Percentiles rank a stretch among this genome's conserved stretches.
Conservation (phyloP, 2,113 vertebrate genomes). For the Lates calcarifer region DNA sequence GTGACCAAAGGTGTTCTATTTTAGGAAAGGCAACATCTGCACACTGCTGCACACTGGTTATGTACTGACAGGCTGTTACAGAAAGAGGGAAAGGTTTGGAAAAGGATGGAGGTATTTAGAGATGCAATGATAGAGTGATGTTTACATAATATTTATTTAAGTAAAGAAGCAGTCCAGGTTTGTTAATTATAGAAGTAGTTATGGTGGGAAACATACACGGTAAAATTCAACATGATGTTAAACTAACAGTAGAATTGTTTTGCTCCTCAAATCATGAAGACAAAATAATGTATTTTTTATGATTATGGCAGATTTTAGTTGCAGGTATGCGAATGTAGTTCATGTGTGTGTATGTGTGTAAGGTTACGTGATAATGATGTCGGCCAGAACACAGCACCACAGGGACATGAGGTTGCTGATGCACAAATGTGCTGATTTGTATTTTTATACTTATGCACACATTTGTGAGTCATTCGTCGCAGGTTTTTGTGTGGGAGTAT, state of each 20-base stretch:
- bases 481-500: conserved; percentile 42
- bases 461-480: conserved; percentile 44
- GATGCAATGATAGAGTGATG: neutral
- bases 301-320: neutral
- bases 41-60: conserved; percentile 37
- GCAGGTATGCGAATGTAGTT: neutral
- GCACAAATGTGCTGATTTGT: conserved; percentile 58
- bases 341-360: neutral
- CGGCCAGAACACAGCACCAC: conserved; percentile 4
- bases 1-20: conserved; percentile 48
- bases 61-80: conserved; percentile 31
- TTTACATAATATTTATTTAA: neutral
- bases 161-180: neutral
- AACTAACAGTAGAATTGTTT: neutral
- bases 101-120: conserved; percentile 15
- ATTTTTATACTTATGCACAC: conserved; percentile 34
- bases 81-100: neutral
- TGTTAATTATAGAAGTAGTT: neutral
- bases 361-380: conserved; percentile 7
- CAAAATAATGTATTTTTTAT: neutral
- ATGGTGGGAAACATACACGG: neutral
- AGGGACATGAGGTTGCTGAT: conserved; percentile 50
- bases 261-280: neutral
- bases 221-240: neutral
- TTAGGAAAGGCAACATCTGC: conserved; percentile 62